Evolutionary conservation across 2,888 invertebrate species (phyloP).

Genomic region (Oeneis ivallda): DNA sequence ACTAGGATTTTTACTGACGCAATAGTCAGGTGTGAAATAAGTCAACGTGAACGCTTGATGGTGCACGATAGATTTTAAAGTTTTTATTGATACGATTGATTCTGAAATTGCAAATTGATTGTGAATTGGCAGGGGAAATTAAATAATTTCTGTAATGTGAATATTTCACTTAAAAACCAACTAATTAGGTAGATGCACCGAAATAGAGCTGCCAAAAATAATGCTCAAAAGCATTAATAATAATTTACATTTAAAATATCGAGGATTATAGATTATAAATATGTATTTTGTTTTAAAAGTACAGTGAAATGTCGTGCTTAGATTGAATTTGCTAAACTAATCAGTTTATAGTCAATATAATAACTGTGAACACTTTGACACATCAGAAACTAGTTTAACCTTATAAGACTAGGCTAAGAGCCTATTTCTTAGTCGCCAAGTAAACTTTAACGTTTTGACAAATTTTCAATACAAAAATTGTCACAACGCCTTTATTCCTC

Average conservation of each 20-base stretch:
- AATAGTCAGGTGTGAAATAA: background rate
- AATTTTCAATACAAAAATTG: too few relatives aligned
- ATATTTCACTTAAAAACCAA: background rate
- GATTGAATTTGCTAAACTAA: slow-evolving; percentile 3
- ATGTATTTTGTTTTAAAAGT: slow-evolving; percentile 6
- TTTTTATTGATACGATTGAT: background rate
- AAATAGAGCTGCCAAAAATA: slow-evolving; percentile 27
- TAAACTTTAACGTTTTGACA: too few relatives aligned
- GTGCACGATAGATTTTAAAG: slow-evolving; percentile 13
- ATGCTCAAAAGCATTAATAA: slow-evolving; percentile 29
- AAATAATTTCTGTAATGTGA: background rate
- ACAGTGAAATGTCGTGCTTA: slow-evolving; percentile 10
- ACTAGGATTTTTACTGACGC: background rate
- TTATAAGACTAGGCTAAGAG: too few relatives aligned
- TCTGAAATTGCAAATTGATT: too few relatives aligned
- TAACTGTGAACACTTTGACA: too few relatives aligned
- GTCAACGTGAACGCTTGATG: slow-evolving; percentile 7
- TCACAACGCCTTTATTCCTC: too few relatives aligned
- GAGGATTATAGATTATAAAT: background rate
- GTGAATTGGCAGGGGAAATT: too few relatives aligned
- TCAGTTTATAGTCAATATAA: too few relatives aligned
- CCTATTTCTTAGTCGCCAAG: too few relatives aligned
- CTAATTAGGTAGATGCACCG: slow-evolving; percentile 17
- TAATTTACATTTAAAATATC: slow-evolving; percentile 5
- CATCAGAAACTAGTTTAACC: too few relatives aligned